phyloP scores from a whole-genome alignment of 1,140 invertebrate species.

The Cardiocondyla obscurior region DNA sequence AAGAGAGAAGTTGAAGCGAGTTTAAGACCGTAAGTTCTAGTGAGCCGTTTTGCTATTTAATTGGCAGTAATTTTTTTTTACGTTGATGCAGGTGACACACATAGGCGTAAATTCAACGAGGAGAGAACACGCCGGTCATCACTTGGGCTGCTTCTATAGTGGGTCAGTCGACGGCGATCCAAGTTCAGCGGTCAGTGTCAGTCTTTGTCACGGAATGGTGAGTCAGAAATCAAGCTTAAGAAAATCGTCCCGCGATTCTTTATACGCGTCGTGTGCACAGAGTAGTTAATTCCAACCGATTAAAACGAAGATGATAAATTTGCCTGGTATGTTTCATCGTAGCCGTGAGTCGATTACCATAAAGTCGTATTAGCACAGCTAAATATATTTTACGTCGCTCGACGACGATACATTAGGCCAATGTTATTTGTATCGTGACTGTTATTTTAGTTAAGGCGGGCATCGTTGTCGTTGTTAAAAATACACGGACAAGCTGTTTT shows the following conservation, averaged over 20 bases:
- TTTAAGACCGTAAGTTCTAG: background rate
- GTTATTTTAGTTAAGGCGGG: background rate
- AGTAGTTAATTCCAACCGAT: constrained; percentile 15
- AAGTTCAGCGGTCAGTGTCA: constrained; percentile 87
- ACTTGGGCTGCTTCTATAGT: constrained; percentile 88
- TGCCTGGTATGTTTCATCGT: background rate
- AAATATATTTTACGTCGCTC: background rate
- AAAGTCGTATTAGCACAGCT: background rate
- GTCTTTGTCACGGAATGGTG: constrained; percentile 91
- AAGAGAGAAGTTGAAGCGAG: background rate
- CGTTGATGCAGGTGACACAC: constrained; percentile 84
- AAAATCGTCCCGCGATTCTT: constrained; percentile 24
- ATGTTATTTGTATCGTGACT: too few relatives aligned
- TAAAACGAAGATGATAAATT: constrained; percentile 29
- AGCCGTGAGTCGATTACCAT: constrained; percentile 3
- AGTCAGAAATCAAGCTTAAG: constrained; percentile 77
- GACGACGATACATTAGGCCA: background rate
- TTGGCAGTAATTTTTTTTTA: constrained; percentile 29
- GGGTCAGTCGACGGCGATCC: constrained; percentile 88
- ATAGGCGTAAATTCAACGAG: constrained; percentile 84
- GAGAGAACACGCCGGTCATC: constrained; percentile 80
- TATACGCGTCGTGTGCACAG: constrained; percentile 5
- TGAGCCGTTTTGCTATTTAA: constrained; percentile 13
- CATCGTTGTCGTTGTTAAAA: background rate
- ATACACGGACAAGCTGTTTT: background rate